phyloP scores from a whole-genome alignment of 1,140 invertebrate species.

The Drosophila repletoides region DNA sequence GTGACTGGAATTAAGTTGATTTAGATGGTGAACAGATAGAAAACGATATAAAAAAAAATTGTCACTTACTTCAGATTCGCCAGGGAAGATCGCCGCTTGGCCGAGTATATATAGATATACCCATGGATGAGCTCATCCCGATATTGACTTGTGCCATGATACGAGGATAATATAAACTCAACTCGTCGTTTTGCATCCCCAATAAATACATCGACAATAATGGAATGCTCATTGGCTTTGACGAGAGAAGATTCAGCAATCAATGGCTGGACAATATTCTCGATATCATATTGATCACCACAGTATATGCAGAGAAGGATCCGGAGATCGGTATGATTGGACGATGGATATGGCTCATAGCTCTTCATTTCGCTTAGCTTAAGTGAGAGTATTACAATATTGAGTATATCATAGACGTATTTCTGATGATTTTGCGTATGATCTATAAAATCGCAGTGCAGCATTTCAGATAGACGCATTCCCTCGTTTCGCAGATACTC shows the following conservation, averaged over 20 bases:
- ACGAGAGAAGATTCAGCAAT: slow-evolving; percentile 94
- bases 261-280: slow-evolving; percentile 94
- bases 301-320: slow-evolving; percentile 99
- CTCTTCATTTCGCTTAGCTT: slow-evolving; percentile 78
- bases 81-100: slow-evolving; percentile 96
- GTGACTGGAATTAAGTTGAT: too few species aligned
- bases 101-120: slow-evolving; percentile 97
- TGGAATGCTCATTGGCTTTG: slow-evolving; percentile 92
- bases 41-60: too few species aligned
- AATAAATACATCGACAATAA: slow-evolving; percentile 95
- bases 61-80: slow-evolving; percentile 91
- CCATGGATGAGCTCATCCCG: slow-evolving; percentile 97
- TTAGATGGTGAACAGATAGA: too few species aligned
- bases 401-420: slow-evolving; percentile 81
- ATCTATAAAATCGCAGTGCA: slow-evolving; percentile 81
- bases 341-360: slow-evolving; percentile 76
- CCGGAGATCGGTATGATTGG: slow-evolving; percentile 83
- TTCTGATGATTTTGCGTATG: slow-evolving; percentile 82
- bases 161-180: slow-evolving; percentile 97
- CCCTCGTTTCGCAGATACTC: slow-evolving; percentile 93
- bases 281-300: slow-evolving; percentile 96
- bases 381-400: slow-evolving; percentile 77
- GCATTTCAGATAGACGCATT: slow-evolving; percentile 94
- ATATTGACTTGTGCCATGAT: slow-evolving; percentile 96
- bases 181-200: slow-evolving; percentile 94